These are phyloP conservation scores for Anas bahamensis DNA, from an alignment of 2,797 vertebrate species.

Conservation along the genomic window DNA sequence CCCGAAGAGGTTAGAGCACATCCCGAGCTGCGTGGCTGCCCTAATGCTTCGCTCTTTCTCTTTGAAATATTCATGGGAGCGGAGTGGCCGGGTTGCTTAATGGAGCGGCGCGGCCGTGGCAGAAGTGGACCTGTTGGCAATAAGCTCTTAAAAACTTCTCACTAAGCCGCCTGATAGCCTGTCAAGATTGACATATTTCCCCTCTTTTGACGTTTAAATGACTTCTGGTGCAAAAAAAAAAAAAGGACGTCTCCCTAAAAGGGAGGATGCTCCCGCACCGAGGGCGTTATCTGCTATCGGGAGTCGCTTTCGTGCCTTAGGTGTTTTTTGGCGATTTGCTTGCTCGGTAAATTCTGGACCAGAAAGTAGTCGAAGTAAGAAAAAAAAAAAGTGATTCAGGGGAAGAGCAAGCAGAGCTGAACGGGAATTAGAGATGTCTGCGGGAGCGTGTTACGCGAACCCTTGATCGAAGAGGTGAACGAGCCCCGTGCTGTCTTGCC, in stretches of 20 bases:
- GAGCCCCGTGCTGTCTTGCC: background rate
- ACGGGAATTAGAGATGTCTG: background rate
- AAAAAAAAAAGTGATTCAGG: background rate
- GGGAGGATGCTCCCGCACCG: rapidly evolving
- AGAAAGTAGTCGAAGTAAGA: background rate
- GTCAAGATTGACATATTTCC: background rate
- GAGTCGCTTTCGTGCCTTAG: background rate
- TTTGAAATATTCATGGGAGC: slow-evolving; percentile 62
- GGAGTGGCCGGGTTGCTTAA: slow-evolving; percentile 30
- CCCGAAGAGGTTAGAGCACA: background rate
- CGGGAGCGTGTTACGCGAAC: rapidly evolving
- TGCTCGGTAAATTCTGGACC: background rate
- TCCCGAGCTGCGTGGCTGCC: background rate
- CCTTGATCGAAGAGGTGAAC: background rate
- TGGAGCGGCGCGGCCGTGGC: background rate
- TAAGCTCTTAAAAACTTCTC: slow-evolving; percentile 7
- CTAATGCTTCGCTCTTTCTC: slow-evolving; percentile 37
- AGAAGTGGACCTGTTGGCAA: background rate
- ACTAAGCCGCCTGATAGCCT: background rate
- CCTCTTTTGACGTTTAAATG: background rate
- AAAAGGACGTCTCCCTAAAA: background rate
- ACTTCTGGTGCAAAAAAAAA: background rate
- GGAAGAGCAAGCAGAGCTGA: background rate
- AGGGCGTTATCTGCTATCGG: rapidly evolving
- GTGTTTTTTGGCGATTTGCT: background rate